Conservation (phyloP, 2,113 vertebrate genomes). For the Sakesphorus luctuosus region DNA sequence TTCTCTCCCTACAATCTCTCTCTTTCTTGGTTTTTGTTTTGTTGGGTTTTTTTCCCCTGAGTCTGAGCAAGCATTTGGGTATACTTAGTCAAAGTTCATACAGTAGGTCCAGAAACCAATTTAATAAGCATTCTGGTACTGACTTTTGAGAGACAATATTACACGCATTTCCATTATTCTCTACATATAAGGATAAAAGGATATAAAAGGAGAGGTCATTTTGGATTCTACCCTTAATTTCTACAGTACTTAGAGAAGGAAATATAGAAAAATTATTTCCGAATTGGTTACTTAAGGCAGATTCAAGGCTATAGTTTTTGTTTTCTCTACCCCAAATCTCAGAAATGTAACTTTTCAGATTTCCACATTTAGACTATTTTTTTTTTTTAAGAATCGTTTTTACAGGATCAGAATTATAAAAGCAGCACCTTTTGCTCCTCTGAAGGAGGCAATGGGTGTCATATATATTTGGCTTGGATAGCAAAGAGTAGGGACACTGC, state of each 20-base stretch:
- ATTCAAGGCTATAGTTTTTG: neutral
- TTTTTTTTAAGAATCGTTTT: neutral
- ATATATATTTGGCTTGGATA: neutral
- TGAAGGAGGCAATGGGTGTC: neutral
- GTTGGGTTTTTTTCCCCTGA: rapidly evolving
- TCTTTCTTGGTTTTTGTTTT: rapidly evolving
- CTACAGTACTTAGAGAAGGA: neutral
- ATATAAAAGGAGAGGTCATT: neutral
- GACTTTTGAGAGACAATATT: neutral
- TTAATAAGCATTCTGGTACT: neutral
- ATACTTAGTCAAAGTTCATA: neutral
- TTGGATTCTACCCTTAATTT: neutral
- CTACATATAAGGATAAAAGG: too few relatives aligned
- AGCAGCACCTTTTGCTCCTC: neutral
- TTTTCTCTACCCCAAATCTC: neutral
- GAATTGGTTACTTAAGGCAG: neutral
- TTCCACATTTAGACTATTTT: neutral
- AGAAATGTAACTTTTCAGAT: neutral
- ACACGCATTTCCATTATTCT: neutral
- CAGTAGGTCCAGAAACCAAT: neutral
- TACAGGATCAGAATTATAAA: neutral
- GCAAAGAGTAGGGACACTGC: neutral
- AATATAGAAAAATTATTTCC: neutral
- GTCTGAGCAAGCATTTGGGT: neutral
- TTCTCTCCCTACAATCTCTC: rapidly evolving